A percentile compares a stretch with the other conserved stretches of the same genome.
Conservation (phyloP, 2,888 invertebrate species). For the Diaphora mendica region DNA sequence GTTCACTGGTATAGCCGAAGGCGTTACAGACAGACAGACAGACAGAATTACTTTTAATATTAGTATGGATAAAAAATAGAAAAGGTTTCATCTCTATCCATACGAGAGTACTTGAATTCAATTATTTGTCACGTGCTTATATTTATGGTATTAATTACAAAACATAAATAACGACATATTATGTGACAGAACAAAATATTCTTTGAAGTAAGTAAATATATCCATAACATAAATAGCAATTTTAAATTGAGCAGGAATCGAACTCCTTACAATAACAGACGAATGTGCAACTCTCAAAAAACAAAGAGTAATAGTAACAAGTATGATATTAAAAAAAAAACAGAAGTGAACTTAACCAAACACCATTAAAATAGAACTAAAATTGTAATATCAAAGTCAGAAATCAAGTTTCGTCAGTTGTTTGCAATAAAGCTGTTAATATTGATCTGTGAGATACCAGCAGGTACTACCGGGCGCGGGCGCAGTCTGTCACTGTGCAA, state of each 20-base stretch:
- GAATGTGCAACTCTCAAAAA: neutral
- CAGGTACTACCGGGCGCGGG: slow-evolving; percentile 23
- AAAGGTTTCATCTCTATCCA: too few relatives aligned
- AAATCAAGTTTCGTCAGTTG: slow-evolving; percentile 22
- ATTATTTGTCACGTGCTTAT: neutral
- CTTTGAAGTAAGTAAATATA: neutral
- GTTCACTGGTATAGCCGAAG: too few relatives aligned
- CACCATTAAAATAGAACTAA: neutral
- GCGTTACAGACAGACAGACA: too few relatives aligned
- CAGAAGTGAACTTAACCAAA: neutral
- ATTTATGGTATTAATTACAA: neutral
- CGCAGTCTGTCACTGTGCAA: slow-evolving; percentile 10
- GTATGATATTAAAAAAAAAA: too few relatives aligned
- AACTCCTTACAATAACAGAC: neutral
- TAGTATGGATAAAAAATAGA: too few relatives aligned
- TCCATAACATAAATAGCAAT: neutral
- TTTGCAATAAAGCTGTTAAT: slow-evolving; percentile 32
- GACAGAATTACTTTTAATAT: too few relatives aligned
- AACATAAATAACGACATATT: neutral
- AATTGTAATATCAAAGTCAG: slow-evolving; percentile 13
- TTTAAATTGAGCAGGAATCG: neutral
- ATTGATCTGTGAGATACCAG: slow-evolving; percentile 32
- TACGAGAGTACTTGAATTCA: too few relatives aligned
- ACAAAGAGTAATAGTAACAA: neutral
- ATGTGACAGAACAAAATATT: neutral